Evolutionary conservation across 2,113 vertebrate species (phyloP).

Genomic region (Bostrychus sinensis): DNA sequence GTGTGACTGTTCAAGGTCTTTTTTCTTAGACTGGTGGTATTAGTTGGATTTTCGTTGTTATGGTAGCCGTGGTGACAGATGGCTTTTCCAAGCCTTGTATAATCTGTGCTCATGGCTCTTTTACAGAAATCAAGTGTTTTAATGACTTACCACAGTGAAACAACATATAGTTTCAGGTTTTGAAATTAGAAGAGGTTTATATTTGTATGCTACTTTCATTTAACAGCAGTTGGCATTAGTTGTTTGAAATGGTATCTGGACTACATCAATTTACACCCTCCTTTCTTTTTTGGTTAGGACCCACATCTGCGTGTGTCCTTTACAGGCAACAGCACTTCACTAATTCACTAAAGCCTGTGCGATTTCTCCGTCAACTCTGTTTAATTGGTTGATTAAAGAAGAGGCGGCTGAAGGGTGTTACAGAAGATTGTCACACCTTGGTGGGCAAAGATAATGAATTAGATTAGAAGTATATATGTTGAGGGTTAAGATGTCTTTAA

Average conservation of each 20-base stretch:
- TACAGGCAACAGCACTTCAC: neutral
- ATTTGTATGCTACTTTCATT: neutral
- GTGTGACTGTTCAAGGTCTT: constrained; percentile 29
- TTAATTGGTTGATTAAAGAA: constrained; percentile 54
- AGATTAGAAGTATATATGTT: constrained; percentile 14
- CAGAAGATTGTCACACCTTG: constrained; percentile 41
- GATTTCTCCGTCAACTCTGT: constrained; percentile 3
- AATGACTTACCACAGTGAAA: constrained; percentile 26
- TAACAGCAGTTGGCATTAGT: neutral
- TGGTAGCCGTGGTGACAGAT: constrained; percentile 57
- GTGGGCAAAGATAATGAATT: constrained; percentile 39
- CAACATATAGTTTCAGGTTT: neutral
- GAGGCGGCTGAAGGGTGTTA: constrained; percentile 27
- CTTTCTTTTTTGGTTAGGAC: too few relatives aligned
- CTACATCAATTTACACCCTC: too few relatives aligned
- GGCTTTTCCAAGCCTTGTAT: constrained; percentile 45
- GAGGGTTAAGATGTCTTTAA: constrained; percentile 53
- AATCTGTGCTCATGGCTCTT: constrained; percentile 55
- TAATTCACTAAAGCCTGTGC: neutral
- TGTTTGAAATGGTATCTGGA: too few relatives aligned
- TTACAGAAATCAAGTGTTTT: constrained; percentile 48
- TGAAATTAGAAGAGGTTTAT: neutral
- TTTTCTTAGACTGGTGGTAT: constrained; percentile 48
- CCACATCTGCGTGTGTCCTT: neutral
- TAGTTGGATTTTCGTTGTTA: constrained; percentile 63